Evolutionary conservation across 2,113 vertebrate species (phyloP), one percentile per base, ranked within the genome.

Genomic region (Chloropsis hardwickii): DNA sequence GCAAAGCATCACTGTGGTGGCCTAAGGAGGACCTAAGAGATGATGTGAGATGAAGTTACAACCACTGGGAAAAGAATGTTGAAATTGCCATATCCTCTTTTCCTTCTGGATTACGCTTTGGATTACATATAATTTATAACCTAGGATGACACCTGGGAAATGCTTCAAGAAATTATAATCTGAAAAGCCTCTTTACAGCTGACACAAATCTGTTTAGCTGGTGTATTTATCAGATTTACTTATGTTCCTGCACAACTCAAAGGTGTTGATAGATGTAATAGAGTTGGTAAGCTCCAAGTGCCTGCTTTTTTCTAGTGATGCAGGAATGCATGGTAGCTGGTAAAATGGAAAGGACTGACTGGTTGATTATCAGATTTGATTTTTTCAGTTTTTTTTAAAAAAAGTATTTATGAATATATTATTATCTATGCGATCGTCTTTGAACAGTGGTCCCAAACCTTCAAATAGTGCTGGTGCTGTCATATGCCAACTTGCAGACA

Each of bases 191-290:
- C 65, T 84, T 87, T 86, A 57, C 53, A 88, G 84, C 53, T 91
- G 81, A 79, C 69, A 64, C 69, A 93, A 77, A 58, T 94, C 71
- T 88, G 74, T 85, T 81, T 88, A 96, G 79, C 29, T 56, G 62
- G 25, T 8, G 1, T 18, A 31, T 84, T 96, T 96, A 88, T 93
- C 80, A 69, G 78, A 74, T 96, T 92, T 95, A 66, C 78, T 90
- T 71, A 35, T 42, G 50, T 62, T 90, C 48, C 81, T 87, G 66
- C 54, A 61, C 62, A 87, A 81, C 70, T 44, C 86, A 87, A 86
- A 90, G 70, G 10, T 92, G 72, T 65, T 93, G 73, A 65, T 85
- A 61, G 79, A 81, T 78, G 23, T 78, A 85, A 61, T 56, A 44
- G 1, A 7, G 56, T 61, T 60, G 70, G 54, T 92, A 39, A 82